Percentiles rank a stretch among this genome's conserved stretches.
These are phyloP conservation scores for Thymelicus sylvestris DNA, from an alignment of 2,888 invertebrate species.

Conservation along the genomic window DNA sequence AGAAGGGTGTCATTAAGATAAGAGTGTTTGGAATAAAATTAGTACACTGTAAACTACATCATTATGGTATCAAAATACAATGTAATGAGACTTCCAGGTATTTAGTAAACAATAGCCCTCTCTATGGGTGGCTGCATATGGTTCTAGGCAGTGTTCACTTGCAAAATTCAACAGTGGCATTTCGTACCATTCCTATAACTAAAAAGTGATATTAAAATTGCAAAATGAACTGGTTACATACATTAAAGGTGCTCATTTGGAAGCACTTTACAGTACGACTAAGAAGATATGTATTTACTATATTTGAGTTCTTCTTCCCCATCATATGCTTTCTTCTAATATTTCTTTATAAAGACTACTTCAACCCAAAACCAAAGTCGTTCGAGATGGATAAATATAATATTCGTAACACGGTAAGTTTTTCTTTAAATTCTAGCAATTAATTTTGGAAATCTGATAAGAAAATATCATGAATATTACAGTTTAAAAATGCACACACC, in stretches of 20 bases:
- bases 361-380: conserved; percentile 15
- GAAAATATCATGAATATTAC: too few species aligned
- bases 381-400: conserved; percentile 27
- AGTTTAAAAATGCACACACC: too few species aligned
- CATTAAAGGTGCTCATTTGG: conserved; percentile 12
- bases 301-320: conserved; percentile 7
- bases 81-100: conserved; percentile 21
- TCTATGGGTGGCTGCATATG: conserved; percentile 23
- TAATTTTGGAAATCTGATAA: too few species aligned
- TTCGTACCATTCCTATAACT: not conserved
- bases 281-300: conserved; percentile 27
- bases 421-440: not conserved
- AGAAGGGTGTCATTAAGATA: not conserved
- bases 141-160: not conserved
- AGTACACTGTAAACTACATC: not conserved
- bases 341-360: conserved; percentile 17
- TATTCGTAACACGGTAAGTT: conserved; percentile 29
- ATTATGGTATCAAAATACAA: conserved; percentile 19
- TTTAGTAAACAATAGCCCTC: conserved; percentile 31
- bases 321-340: conserved; percentile 17
- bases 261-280: conserved; percentile 19
- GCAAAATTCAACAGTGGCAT: not conserved
- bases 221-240: conserved; percentile 11
- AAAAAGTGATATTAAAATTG: conserved; percentile 9
- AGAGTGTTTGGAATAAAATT: not conserved